Conservation (phyloP, 2,888 invertebrate genomes). For the Periphyllus acericola region DNA sequence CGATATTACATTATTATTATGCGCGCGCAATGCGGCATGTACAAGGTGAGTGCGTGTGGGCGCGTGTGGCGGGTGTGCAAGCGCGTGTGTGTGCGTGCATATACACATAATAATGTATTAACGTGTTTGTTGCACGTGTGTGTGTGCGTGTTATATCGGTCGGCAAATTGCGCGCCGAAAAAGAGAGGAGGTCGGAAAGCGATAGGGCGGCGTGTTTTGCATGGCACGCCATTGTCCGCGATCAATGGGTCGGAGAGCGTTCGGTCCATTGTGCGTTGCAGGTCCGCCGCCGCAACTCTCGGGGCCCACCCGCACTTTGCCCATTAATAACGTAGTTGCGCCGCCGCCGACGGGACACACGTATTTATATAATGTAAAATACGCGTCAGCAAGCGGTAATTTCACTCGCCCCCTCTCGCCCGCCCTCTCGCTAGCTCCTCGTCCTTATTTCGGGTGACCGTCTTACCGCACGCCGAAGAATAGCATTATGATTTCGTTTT, state of each 20-base stretch:
- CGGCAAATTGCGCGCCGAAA: conserved; percentile 39
- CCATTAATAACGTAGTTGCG: conserved; percentile 51
- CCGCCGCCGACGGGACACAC: conserved; percentile 34
- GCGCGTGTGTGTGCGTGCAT: background rate
- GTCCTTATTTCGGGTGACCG: background rate
- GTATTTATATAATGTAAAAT: background rate
- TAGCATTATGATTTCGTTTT: background rate
- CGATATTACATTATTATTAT: background rate
- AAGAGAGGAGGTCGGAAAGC: conserved; percentile 7
- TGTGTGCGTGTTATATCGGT: conserved; percentile 17
- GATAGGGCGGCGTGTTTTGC: conserved; percentile 61
- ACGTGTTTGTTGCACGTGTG: background rate
- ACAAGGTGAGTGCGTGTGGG: background rate
- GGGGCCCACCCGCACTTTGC: conserved; percentile 56
- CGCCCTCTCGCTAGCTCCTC: background rate
- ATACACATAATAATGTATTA: background rate
- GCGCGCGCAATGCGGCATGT: background rate
- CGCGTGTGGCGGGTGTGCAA: no score
- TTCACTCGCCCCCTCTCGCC: background rate
- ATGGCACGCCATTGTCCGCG: conserved; percentile 54
- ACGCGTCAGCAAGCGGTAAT: background rate
- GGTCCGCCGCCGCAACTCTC: background rate
- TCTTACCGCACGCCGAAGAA: background rate
- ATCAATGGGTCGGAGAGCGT: conserved; percentile 54
- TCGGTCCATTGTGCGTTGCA: conserved; percentile 36